A percentile compares a stretch with the other conserved stretches of the same genome.
These are phyloP conservation scores for Lomographa bimaculata DNA, from an alignment of 2,888 invertebrate species.

Conservation along the genomic window DNA sequence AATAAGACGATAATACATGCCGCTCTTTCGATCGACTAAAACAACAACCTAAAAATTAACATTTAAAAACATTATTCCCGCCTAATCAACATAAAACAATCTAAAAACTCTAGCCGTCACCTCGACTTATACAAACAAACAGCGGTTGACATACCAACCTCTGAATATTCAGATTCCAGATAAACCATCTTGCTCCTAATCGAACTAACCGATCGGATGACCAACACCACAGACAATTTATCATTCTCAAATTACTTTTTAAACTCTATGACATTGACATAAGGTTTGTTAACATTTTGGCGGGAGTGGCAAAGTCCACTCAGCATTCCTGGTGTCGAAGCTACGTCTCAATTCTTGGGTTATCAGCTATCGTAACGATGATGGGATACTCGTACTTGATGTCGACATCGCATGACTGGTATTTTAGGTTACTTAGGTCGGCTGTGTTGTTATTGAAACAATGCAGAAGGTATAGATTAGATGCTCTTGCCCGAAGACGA, in stretches of 20 bases:
- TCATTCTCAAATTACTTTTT: slow-evolving; percentile 25
- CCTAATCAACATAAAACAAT: slow-evolving; percentile 29
- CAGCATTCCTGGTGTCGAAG: slow-evolving; percentile 64
- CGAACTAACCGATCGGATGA: slow-evolving; percentile 58
- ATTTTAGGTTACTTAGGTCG: slow-evolving; percentile 29
- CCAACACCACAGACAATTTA: slow-evolving; percentile 33
- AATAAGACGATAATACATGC: too few relatives aligned
- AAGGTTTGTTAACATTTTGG: slow-evolving; percentile 33
- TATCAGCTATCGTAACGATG: slow-evolving; percentile 59
- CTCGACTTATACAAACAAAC: slow-evolving; percentile 45
- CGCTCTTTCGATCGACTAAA: too few relatives aligned
- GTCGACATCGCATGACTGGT: slow-evolving; percentile 32
- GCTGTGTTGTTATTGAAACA: slow-evolving; percentile 5
- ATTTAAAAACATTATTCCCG: slow-evolving; percentile 19
- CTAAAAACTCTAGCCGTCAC: slow-evolving; percentile 28
- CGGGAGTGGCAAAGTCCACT: slow-evolving; percentile 37
- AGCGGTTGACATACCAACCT: slow-evolving; percentile 57
- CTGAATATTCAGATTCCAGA: slow-evolving; percentile 62
- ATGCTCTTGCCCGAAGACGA: too few relatives aligned
- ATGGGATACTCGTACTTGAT: slow-evolving; percentile 39
- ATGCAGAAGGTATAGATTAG: slow-evolving; percentile 1
- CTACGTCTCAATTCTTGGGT: slow-evolving; percentile 71
- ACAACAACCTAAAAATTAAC: slow-evolving; percentile 1
- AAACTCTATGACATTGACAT: slow-evolving; percentile 30
- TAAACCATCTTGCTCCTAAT: slow-evolving; percentile 68